Base-by-base conservation (phyloP, 35 echinoderm and acorn worm species). In the Apostichopus parvimensis region DNA sequence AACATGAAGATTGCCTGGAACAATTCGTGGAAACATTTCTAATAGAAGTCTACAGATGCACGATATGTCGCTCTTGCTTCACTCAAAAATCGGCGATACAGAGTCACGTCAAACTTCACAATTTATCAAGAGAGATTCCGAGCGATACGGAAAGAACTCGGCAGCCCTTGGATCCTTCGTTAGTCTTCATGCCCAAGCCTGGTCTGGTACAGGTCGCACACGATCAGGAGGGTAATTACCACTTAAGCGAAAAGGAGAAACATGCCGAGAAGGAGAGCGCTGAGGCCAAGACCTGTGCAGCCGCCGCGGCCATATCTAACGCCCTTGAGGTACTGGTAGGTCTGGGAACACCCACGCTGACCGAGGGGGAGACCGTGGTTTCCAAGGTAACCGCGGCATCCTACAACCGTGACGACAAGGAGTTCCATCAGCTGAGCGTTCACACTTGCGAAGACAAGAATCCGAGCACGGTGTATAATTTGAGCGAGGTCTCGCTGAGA, bases 31-130 rank as follows among this genome's bases (percentile, higher is more conserved):
- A 94, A 56, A 90, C 89, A 52, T 94, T 95, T 52, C 71, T 95
- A 8, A 90, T 92, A 6, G 92, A 91, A 81, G 92, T 95, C 15
- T 93, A 96, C 68, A 90, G 93, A 54, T 96, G 95, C 87, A 94
- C 93, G 82, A 28, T 96, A 61, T 96, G 95, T 77, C 79, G 92
- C 75, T 94, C 91, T 53, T 81, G 87, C 82, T 88, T 60, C 28
- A 64, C 90, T 4, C 54, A 77, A 6, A 94, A 93, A 62, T 59
- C 72, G 59, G 73, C 61, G 1, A 96, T 96, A 8, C 61, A 77
- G 5, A 28, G 75, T 77, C 95, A 96, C 77, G 71, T 96, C 6
- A 73, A 70, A 14, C 71, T 64, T 4, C 54, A 77, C 20, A 93
- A 96, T 87, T 73, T 77, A 6, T 70, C 9, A 57, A 86, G 9